Evolutionary conservation across 2,797 vertebrate genomes (phyloP).

Genomic region (Pteropus rufus): DNA sequence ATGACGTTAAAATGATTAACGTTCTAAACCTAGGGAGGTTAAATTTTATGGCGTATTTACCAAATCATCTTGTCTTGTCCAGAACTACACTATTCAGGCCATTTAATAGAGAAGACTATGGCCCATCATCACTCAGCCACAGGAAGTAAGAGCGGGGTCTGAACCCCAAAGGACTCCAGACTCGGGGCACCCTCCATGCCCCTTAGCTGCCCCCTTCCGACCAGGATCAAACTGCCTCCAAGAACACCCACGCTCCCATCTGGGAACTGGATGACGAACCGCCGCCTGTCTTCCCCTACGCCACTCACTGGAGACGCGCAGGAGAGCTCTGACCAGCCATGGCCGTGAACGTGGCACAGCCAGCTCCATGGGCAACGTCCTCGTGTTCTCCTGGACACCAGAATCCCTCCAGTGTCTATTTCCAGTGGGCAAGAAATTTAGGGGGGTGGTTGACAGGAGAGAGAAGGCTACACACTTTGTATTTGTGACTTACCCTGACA

Average conservation of each 20-base stretch:
- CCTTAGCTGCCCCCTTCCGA: neutral
- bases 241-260: neutral
- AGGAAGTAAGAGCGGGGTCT: neutral
- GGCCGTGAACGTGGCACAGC: too few species aligned
- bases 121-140: neutral
- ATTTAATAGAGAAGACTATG: neutral
- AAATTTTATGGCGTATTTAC: neutral
- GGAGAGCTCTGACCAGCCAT: neutral
- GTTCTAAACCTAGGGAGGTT: neutral
- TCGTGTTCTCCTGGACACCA: neutral
- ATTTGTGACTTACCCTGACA: neutral
- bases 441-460: neutral
- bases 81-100: accelerated
- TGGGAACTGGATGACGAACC: neutral
- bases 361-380: neutral
- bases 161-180: too few species aligned
- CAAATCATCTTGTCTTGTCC: neutral
- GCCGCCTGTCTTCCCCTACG: neutral
- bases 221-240: neutral
- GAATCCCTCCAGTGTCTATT: neutral
- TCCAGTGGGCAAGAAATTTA: neutral
- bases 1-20: neutral
- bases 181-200: neutral
- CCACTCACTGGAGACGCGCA: neutral
- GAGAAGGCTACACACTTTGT: neutral